Base-by-base conservation (phyloP, 2,888 invertebrate genomes). In the Hedya salicella region DNA sequence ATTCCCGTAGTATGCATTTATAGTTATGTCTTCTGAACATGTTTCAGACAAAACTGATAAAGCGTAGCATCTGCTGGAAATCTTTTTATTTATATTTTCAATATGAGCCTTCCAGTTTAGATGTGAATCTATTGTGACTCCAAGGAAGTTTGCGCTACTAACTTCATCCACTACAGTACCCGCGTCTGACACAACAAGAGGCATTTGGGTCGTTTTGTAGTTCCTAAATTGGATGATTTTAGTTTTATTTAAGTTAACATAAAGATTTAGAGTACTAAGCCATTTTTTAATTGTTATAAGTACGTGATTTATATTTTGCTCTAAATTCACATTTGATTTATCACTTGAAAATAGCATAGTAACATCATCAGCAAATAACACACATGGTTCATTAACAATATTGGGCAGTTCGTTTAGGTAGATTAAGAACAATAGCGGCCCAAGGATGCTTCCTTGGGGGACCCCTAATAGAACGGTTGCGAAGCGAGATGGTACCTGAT, bases 91-190 rank as follows among this genome's bases (percentile, higher is more conserved):
- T 19, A 48, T 19, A 3, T 21, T 1, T 1, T 19, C 19, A 11
- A 21, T 48, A 49, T 46, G 53, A 36, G 36, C 36, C 25, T 48
- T 19, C 48, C 17, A 48, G 25, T 56, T 49, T 48, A 48, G 56
- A 42, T 17, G n/a, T 11, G 48, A 44, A 40, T 52, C 25, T 52
- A 59, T 40, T 32, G 48, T 11, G 46, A 36, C 56, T 36, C 42
- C 32, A 16, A 52, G 17, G 5, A 48, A 21, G 2, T 11, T 48
- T n/a, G 2, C 36, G 21, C 30, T 25, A 19, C 40, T 19, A 17
- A 52, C 19, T 54, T 32, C 32, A 25, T 65, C 16, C n/a, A 40
- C 5, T n/a, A 5, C 2, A 40, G 14, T 40, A 2, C 40, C 40
- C 2, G 40, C 14, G n/a, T n/a, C 40, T 5, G 40, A 40, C n/a